phyloP scores from a whole-genome alignment of 2,797 vertebrate species.

The Microctenopoma steveboyesi region DNA sequence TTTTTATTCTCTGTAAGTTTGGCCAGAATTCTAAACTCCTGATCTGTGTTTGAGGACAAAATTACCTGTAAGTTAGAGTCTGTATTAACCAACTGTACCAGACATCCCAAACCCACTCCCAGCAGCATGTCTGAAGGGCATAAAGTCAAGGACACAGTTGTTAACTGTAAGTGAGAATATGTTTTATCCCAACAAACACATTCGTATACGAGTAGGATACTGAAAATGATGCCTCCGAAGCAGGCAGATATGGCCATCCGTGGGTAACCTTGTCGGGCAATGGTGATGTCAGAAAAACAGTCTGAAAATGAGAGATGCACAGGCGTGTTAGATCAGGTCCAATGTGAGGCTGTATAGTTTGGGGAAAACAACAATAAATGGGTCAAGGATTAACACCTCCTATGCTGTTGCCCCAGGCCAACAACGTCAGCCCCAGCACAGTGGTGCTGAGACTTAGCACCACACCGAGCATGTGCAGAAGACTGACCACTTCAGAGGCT shows the following conservation, averaged over 20 bases:
- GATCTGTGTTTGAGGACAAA: neutral
- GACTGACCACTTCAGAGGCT: slow-evolving; percentile 92
- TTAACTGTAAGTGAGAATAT: no score
- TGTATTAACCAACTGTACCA: slow-evolving; percentile 85
- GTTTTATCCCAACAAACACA: neutral
- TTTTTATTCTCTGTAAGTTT: neutral
- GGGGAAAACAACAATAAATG: neutral
- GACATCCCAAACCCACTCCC: slow-evolving; percentile 92
- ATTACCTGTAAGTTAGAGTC: slow-evolving; percentile 84
- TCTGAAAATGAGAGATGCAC: slow-evolving; percentile 77
- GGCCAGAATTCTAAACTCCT: neutral
- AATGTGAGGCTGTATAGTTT: neutral
- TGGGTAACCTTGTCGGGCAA: slow-evolving; percentile 95
- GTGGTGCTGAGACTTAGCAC: slow-evolving; percentile 94
- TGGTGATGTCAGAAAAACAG: slow-evolving; percentile 93
- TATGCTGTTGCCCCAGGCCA: slow-evolving; percentile 98
- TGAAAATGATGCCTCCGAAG: slow-evolving; percentile 98
- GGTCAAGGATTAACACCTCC: slow-evolving; percentile 82
- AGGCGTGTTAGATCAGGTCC: neutral
- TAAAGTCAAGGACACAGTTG: slow-evolving; percentile 66
- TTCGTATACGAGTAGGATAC: slow-evolving; percentile 86
- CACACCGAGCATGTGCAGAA: slow-evolving; percentile 90
- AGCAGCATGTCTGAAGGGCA: slow-evolving; percentile 90
- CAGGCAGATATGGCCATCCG: slow-evolving; percentile 98
- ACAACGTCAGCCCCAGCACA: slow-evolving; percentile 92